Evolutionary conservation across 2,113 vertebrate genomes (phyloP).

Genomic region (Corythornis cristatus): DNA sequence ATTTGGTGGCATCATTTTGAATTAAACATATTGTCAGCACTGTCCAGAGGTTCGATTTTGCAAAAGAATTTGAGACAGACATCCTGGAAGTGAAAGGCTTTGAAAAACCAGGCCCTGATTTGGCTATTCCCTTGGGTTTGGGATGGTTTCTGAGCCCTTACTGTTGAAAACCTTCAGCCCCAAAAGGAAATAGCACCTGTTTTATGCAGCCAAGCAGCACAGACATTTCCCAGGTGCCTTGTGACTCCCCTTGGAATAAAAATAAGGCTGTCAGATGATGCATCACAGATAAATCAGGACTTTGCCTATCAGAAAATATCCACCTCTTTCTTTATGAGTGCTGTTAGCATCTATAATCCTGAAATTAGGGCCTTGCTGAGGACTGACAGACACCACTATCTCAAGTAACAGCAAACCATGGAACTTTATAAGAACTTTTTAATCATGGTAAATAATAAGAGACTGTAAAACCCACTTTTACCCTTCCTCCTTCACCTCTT

Average conservation of each 20-base stretch:
- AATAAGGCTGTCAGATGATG: background rate
- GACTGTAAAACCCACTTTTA: background rate
- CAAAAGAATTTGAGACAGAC: background rate
- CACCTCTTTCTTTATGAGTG: background rate
- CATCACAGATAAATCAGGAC: background rate
- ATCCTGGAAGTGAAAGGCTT: background rate
- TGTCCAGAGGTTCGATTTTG: background rate
- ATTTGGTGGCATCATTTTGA: background rate
- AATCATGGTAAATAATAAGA: background rate
- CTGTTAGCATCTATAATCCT: background rate
- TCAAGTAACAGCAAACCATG: background rate
- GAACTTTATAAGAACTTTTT: background rate
- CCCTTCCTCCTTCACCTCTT: conserved; percentile 1
- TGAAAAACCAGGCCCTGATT: background rate
- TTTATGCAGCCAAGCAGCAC: background rate
- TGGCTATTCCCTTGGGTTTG: background rate
- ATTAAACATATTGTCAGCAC: fast-evolving
- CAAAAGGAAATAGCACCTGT: background rate
- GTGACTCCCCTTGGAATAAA: background rate
- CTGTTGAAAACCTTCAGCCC: background rate
- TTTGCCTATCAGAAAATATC: background rate
- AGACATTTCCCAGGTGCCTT: conserved; percentile 28
- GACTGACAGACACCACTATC: background rate
- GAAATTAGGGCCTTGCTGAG: background rate
- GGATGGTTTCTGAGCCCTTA: background rate